phyloP scores from a whole-genome alignment of 2,113 vertebrate genomes.

The Limnothrissa miodon region DNA sequence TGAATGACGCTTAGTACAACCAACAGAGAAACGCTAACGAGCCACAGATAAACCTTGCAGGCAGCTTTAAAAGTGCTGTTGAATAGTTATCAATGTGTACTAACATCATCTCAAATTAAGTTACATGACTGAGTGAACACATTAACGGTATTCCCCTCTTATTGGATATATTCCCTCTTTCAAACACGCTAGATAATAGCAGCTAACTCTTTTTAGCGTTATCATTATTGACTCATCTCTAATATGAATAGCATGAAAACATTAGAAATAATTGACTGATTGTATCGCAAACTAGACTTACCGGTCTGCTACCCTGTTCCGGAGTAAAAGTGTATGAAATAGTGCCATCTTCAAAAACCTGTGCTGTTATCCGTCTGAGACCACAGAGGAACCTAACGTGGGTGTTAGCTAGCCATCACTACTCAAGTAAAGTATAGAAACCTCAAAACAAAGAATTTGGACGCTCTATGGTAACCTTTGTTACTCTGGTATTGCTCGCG shows the following conservation, averaged over 20 bases:
- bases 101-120: background rate
- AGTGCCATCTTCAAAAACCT: background rate
- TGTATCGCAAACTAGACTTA: background rate
- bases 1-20: conserved; percentile 25
- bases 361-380: background rate
- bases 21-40: background rate
- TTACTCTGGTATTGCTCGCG: conserved; percentile 54
- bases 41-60: background rate
- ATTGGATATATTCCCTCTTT: background rate
- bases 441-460: conserved; percentile 58
- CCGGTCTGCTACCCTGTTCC: conserved; percentile 11
- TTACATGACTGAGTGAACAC: background rate
- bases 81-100: background rate
- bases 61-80: background rate
- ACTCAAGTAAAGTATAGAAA: conserved; percentile 12
- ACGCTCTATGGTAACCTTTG: conserved; percentile 73
- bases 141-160: background rate
- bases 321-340: background rate
- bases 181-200: background rate
- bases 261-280: background rate
- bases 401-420: background rate
- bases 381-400: background rate
- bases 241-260: background rate
- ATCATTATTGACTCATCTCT: background rate
- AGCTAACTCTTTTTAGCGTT: background rate